phyloP scores from a whole-genome alignment of 1,140 invertebrate species.

The Cheumatopsyche charites region DNA sequence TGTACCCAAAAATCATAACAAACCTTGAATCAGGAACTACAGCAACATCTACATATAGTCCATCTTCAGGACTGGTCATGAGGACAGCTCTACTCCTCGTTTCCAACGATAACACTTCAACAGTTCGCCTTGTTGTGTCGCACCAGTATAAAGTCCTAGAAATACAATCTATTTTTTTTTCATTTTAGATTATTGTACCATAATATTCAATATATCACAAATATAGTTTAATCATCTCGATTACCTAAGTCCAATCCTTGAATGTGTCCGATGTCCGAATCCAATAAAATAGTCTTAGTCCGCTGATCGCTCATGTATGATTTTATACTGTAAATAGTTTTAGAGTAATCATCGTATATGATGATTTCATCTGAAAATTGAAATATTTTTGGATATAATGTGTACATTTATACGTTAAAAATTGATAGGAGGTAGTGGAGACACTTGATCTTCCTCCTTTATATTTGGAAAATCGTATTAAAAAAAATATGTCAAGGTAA shows the following conservation, averaged over 20 bases:
- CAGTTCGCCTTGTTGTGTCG: conserved; percentile 62
- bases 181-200: not conserved
- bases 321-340: conserved; percentile 7
- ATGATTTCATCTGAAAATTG: conserved; percentile 36
- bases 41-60: conserved; percentile 66
- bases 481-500: too few relatives aligned
- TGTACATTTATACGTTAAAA: too few relatives aligned
- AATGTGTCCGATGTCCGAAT: conserved; percentile 23
- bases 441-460: too few relatives aligned
- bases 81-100: conserved; percentile 64
- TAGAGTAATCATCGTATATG: conserved; percentile 27
- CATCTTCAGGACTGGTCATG: conserved; percentile 60
- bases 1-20: not conserved
- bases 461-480: too few relatives aligned
- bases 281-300: conserved; percentile 7
- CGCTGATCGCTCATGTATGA: not conserved
- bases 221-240: too few relatives aligned
- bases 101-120: conserved; percentile 66
- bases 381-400: too few relatives aligned
- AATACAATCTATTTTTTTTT: conserved; percentile 69
- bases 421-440: too few relatives aligned
- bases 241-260: conserved; percentile 44
- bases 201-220: not conserved
- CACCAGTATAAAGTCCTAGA: conserved; percentile 72
- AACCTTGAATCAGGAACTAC: too few relatives aligned